Percentiles rank a stretch among this genome's conserved stretches.
phyloP scores from a whole-genome alignment of 2,113 vertebrate species.

The Hystrix cristata region DNA sequence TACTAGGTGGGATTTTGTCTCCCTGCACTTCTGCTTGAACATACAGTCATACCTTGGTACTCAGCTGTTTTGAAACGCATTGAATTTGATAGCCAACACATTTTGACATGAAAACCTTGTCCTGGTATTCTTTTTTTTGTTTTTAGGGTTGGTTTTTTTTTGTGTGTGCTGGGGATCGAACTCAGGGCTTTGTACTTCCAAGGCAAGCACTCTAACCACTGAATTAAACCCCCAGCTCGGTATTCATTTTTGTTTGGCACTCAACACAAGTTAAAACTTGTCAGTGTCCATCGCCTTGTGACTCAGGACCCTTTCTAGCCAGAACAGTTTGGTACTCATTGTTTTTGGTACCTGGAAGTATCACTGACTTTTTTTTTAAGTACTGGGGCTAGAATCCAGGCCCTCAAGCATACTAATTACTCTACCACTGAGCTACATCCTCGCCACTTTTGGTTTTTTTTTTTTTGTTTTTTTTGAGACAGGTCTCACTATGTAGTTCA shows the following conservation, averaged over 20 bases:
- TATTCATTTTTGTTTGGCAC: background rate
- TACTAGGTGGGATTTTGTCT: background rate
- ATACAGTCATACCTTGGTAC: background rate
- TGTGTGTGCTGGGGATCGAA: too few relatives aligned
- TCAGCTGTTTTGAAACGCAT: background rate
- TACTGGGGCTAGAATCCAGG: background rate
- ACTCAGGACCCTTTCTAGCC: background rate
- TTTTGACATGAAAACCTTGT: background rate
- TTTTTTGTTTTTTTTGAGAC: background rate
- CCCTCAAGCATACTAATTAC: background rate
- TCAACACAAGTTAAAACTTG: background rate
- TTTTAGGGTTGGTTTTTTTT: too few relatives aligned
- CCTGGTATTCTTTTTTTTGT: background rate
- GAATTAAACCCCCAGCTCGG: too few relatives aligned
- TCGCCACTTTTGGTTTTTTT: background rate
- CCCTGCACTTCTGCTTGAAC: background rate
- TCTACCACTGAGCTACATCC: background rate
- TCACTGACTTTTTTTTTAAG: background rate
- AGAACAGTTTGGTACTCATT: background rate
- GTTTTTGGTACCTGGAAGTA: background rate
- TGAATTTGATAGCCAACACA: background rate
- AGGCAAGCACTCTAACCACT: too few relatives aligned
- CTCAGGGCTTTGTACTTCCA: too few relatives aligned
- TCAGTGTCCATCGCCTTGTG: background rate
- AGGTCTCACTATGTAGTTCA: background rate